These are phyloP conservation scores for Aythya baeri DNA, from an alignment of 2,113 vertebrate species.

Conservation along the genomic window DNA sequence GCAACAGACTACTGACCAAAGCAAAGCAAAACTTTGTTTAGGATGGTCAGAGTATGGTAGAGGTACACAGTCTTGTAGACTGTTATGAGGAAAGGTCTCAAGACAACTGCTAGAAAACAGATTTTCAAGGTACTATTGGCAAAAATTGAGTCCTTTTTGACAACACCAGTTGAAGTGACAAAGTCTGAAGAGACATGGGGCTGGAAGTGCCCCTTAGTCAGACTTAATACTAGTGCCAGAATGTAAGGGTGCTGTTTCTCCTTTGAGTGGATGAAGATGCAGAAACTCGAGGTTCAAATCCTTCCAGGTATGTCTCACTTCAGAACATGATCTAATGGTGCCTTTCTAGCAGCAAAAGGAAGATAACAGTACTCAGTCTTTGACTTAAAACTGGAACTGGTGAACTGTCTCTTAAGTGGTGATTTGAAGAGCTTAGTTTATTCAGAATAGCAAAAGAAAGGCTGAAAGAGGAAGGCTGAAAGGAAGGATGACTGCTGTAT, in stretches of 20 bases:
- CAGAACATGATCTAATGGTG: neutral
- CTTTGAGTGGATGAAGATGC: neutral
- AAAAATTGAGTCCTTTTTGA: neutral
- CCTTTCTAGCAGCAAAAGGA: neutral
- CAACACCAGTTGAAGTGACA: neutral
- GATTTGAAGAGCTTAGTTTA: neutral
- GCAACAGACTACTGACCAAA: rapidly evolving
- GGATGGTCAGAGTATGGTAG: neutral
- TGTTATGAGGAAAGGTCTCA: neutral
- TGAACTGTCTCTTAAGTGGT: neutral
- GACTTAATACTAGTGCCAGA: neutral
- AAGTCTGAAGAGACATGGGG: neutral
- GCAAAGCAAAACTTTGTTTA: neutral
- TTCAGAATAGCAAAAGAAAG: neutral
- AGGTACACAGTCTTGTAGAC: neutral
- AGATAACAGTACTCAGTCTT: neutral
- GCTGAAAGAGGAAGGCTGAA: neutral
- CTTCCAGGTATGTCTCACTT: neutral
- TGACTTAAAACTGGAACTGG: neutral
- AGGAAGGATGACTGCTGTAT: neutral
- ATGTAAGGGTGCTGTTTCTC: neutral
- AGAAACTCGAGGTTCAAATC: neutral
- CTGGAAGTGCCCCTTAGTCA: neutral
- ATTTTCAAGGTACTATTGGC: neutral
- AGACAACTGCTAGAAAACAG: neutral